Evolutionary conservation across 2,797 vertebrate genomes (phyloP).

Genomic region (Diplodus puntazzo): DNA sequence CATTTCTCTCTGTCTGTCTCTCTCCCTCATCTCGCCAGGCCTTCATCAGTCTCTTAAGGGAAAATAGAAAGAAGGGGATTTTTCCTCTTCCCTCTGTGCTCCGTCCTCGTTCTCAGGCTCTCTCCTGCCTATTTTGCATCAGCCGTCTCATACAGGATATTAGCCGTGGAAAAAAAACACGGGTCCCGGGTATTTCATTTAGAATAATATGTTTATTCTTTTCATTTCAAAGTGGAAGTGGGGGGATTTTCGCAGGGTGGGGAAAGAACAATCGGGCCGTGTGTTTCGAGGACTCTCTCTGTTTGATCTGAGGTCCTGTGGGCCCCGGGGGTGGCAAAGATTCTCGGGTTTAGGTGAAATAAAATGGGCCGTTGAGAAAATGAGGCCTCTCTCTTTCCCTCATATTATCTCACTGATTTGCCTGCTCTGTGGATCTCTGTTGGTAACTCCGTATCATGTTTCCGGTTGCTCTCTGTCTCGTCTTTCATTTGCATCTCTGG

Average conservation of each 20-base stretch:
- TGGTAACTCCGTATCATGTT: constrained; percentile 55
- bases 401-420: constrained; percentile 52
- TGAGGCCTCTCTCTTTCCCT: constrained; percentile 41
- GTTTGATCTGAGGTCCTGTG: constrained; percentile 77
- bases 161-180: constrained; percentile 81
- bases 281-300: constrained; percentile 61
- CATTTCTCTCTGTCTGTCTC: constrained; percentile 57
- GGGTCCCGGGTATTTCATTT: constrained; percentile 77
- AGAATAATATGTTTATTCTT: constrained; percentile 83
- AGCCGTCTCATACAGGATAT: constrained; percentile 82
- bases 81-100: constrained; percentile 77
- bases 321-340: constrained; percentile 66
- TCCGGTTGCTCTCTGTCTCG: constrained; percentile 47
- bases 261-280: constrained; percentile 77
- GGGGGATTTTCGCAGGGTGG: constrained; percentile 60
- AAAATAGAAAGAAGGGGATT: constrained; percentile 83
- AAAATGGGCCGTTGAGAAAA: constrained; percentile 67
- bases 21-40: constrained; percentile 72
- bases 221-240: constrained; percentile 77
- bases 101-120: constrained; percentile 82
- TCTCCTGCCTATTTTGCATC: constrained; percentile 83
- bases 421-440: constrained; percentile 46
- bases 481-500: constrained; percentile 56
- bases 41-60: constrained; percentile 81
- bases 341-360: constrained; percentile 78